Evolutionary conservation across 2,797 vertebrate genomes (phyloP).

Genomic region (Cuculus canorus): DNA sequence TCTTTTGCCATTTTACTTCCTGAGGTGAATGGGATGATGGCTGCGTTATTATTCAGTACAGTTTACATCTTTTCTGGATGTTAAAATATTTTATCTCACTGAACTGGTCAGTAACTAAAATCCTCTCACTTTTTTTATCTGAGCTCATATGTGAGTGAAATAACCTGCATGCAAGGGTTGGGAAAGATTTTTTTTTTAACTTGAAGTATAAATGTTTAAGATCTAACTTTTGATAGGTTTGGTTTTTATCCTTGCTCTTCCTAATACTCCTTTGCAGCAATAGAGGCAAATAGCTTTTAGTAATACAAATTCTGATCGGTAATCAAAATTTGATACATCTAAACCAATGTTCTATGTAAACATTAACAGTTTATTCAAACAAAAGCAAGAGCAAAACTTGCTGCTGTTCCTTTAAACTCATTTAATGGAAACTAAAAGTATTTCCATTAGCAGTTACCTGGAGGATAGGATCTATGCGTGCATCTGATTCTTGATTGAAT

Average conservation of each 20-base stretch:
- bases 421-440: background rate
- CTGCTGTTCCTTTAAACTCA: background rate
- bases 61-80: background rate
- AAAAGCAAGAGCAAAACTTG: background rate
- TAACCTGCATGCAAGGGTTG: background rate
- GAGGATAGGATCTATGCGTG: background rate
- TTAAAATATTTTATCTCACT: background rate
- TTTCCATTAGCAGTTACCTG: background rate
- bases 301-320: background rate
- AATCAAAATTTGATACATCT: background rate
- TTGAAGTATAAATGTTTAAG: background rate
- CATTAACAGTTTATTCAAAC: background rate
- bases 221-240: background rate
- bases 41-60: background rate
- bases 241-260: background rate
- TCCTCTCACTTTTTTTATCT: background rate
- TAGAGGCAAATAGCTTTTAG: background rate
- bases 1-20: background rate
- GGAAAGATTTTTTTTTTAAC: background rate
- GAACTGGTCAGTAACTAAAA: background rate
- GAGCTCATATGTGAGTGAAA: background rate
- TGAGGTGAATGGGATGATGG: background rate
- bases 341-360: background rate
- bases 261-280: background rate
- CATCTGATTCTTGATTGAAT: background rate